phyloP scores from a whole-genome alignment of 2,888 invertebrate genomes.

The Dicyrtomina minuta region DNA sequence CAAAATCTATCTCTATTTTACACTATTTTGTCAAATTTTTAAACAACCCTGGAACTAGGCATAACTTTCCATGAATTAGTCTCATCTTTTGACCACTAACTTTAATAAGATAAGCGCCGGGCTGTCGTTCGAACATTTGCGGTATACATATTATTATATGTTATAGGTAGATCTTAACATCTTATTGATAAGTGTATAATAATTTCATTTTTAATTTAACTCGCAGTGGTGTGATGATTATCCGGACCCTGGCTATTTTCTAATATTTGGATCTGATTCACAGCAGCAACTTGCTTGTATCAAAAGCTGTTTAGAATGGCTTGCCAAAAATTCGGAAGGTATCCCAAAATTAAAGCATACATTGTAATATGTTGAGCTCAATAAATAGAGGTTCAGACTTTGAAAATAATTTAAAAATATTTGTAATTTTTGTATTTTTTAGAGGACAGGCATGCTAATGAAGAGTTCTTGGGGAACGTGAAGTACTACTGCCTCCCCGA shows the following conservation, averaged over 20 bases:
- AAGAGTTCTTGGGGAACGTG: slow-evolving; percentile 35
- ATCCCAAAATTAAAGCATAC: no score
- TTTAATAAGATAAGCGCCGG: not conserved
- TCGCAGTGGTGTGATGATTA: slow-evolving; percentile 26
- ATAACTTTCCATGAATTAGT: no score
- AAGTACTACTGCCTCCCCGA: slow-evolving; percentile 41
- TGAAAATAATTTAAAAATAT: slow-evolving; percentile 12
- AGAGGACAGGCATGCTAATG: slow-evolving; percentile 1
- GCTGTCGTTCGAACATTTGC: not conserved
- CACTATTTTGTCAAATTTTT: no score
- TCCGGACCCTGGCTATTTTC: slow-evolving; percentile 15
- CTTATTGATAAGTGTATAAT: no score
- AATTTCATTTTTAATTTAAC: not conserved
- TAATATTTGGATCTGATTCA: slow-evolving; percentile 43
- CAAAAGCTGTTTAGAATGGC: slow-evolving; percentile 42
- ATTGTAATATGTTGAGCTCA: not conserved
- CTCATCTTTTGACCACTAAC: no score
- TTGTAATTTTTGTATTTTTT: not conserved
- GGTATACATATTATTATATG: no score
- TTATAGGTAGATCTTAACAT: no score
- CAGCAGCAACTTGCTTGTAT: slow-evolving; percentile 36
- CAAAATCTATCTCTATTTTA: no score
- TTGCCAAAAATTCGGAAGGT: slow-evolving; percentile 43
- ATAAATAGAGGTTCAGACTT: not conserved
- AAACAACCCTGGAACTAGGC: no score